Evolutionary conservation across 2,113 vertebrate species (phyloP), one percentile per base, ranked within the genome.

Genomic region (Alaudala cheleensis): DNA sequence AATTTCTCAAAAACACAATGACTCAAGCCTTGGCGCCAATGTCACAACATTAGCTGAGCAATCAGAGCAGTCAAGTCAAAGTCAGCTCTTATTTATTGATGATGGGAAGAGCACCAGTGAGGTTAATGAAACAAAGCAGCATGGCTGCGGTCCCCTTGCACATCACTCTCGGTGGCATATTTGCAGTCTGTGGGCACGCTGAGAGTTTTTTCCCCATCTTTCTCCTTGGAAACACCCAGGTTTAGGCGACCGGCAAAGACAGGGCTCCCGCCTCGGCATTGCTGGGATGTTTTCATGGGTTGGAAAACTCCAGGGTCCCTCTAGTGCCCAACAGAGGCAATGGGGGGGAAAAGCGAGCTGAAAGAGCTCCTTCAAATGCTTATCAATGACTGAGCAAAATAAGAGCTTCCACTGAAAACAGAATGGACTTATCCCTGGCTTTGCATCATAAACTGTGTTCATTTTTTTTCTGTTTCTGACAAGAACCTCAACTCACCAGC

Each of bases 1-100:
- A 85, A 91, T 94, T 91, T 96, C 71, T 66, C 58, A 93, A 78
- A 90, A 77, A 34, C 60, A 33, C 56, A 28, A 11, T 90, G 61
- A 84, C 78, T 92, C 66, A 62, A 77, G 57, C 56, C 58, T 65
- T 4, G 5, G 45, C 82, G 28, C 74, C 86, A 53, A 49, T 81
- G 58, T 56, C 93, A 72, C 69, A 70, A 21, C 76, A 49, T 49
- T 51, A 79, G 64, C 92, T 78, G 54, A 86, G 81, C 10, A 5
- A 85, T 85, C 50, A 37, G 61, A 86, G 54, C 33, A 40, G 74
- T 51, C 62, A 39, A 73, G 42, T 40, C 70, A 77, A 87, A 95
- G 62, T 70, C 84, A 93, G 47, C 50, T 91, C 54, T 77, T 58
- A 70, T 19, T 76, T 80, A 66, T 61, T 66, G 26, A 5, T 11